phyloP scores from a whole-genome alignment of 2,797 vertebrate species.

The Poecilia picta region DNA sequence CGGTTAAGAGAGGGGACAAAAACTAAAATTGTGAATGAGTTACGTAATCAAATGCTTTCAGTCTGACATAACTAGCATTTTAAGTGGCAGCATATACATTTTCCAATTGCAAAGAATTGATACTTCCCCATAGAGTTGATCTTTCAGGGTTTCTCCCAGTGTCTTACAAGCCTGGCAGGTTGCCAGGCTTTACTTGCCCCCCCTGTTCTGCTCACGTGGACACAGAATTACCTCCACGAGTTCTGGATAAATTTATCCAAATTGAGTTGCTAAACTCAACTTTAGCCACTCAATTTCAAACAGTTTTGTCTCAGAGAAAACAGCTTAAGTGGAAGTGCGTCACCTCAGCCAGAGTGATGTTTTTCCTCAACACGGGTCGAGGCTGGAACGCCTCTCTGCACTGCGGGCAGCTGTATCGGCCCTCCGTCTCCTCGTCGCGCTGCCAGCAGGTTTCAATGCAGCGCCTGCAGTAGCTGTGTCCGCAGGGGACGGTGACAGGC shows the following conservation, averaged over 20 bases:
- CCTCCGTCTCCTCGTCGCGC: accelerated
- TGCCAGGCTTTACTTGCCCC: too few species aligned
- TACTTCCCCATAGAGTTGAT: too few species aligned
- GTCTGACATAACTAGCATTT: too few species aligned
- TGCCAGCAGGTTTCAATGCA: constrained; percentile 2
- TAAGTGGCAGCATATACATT: too few species aligned
- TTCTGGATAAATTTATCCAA: background rate
- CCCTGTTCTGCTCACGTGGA: background rate
- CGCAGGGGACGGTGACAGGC: background rate
- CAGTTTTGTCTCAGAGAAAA: background rate
- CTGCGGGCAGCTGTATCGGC: constrained; percentile 11
- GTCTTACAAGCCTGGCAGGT: too few species aligned
- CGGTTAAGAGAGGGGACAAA: background rate
- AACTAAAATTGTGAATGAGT: background rate
- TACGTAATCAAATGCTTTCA: too few species aligned
- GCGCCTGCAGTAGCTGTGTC: background rate
- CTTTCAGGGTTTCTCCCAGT: too few species aligned
- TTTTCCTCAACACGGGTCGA: constrained; percentile 3
- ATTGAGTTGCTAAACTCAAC: background rate
- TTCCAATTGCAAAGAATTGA: too few species aligned
- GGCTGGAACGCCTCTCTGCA: constrained; percentile 4
- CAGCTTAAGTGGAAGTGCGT: background rate
- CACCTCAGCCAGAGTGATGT: constrained; percentile 19
- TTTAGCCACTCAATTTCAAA: background rate
- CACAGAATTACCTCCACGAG: too few species aligned